Conservation (phyloP, 2,888 invertebrate species). For the Hydriomena furcata region DNA sequence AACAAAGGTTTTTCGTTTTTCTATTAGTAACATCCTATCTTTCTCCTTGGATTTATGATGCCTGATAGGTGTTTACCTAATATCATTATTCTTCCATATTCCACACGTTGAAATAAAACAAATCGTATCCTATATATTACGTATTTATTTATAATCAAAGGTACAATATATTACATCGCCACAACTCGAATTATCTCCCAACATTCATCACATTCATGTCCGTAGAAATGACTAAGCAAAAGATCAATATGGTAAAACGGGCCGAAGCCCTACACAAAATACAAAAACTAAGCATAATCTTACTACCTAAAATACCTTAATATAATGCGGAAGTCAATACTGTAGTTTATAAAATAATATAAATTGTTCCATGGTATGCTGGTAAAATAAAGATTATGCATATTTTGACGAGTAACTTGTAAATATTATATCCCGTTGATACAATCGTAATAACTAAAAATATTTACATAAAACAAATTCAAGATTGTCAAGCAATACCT, state of each 20-base stretch:
- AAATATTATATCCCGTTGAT: constrained; percentile 49
- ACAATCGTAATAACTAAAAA: constrained; percentile 55
- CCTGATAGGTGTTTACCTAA: not conserved
- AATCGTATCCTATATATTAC: constrained; percentile 73
- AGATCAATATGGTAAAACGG: constrained; percentile 73
- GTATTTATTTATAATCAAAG: constrained; percentile 83
- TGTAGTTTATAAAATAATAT: constrained; percentile 74
- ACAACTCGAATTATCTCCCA: constrained; percentile 69
- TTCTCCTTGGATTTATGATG: no score
- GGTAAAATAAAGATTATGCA: constrained; percentile 76
- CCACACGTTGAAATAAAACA: constrained; percentile 50
- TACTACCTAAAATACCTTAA: constrained; percentile 66
- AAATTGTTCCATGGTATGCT: constrained; percentile 62
- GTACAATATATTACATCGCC: constrained; percentile 83
- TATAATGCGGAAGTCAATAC: constrained; percentile 79
- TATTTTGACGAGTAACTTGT: constrained; percentile 51
- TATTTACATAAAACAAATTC: constrained; percentile 33
- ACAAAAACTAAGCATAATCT: constrained; percentile 78
- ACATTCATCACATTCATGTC: constrained; percentile 69
- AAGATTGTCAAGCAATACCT: constrained; percentile 27
- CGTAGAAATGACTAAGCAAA: constrained; percentile 77
- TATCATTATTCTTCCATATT: not conserved
- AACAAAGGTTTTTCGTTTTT: constrained; percentile 12
- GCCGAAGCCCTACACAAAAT: constrained; percentile 71
- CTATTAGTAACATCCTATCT: no score